Base-by-base conservation (phyloP, 2,113 vertebrate species). In the Trochalopteron elliotii region DNA sequence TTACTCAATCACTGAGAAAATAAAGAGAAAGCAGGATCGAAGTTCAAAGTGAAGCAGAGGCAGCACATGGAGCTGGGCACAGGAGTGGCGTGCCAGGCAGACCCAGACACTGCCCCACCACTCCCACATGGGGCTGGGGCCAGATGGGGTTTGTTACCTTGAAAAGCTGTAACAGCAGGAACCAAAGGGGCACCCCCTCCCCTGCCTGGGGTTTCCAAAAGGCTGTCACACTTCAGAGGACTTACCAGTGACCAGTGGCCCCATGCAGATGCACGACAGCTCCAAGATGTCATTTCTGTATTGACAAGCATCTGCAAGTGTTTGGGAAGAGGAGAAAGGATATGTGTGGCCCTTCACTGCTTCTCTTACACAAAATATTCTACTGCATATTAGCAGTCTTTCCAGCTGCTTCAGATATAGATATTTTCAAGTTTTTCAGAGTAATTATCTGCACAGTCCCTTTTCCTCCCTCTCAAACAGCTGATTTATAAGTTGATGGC, bases 401-500 rank as follows among this genome's bases (percentile, higher is more conserved):
- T 59, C 75, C 78, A 93, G 90, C 45, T 96, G 83, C 83, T 93
- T 81, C 68, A 84, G 44, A 19, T 67, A 91, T 37, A 91, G 71
- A 92, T 90, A 5, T 95, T 90, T 93, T 80, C 35, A 92, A 64
- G 56, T 52, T 93, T 87, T 91, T 69, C 21, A 2, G 75, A 87
- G 70, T 81, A 90, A 95, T 93, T 92, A 84, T 83, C 75, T 91
- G 42, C 86, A 88, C 18, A n/a, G 64, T 55, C 64, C 55, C 42
- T 87, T 79, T 61, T 7, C 9, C 52, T 44, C 7, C 10, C 45
- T 67, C 71, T 79, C 49, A 76, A 92, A 68, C 74, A 93, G 35
- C 49, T 94, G 74, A 91, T 94, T 96, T 95, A 95, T 91, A 92
- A 81, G 50, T 89, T 95, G 91, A 90, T 77, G 77, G 76, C 90